Conservation (phyloP, 2,888 invertebrate species). For the Kryphioiulus occultus region DNA sequence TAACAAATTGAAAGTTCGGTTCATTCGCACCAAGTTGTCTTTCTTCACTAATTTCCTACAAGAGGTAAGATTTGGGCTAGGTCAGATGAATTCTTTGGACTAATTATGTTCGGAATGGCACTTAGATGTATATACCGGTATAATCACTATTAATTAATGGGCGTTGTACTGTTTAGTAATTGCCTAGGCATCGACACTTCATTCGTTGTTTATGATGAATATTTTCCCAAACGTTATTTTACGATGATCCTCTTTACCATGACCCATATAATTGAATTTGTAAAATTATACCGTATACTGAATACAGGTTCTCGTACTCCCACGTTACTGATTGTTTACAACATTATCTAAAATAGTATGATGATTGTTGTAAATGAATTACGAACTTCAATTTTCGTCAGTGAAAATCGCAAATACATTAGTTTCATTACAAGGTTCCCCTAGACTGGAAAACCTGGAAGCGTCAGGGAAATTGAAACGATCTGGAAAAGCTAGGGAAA, state of each 20-base stretch:
- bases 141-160: not conserved
- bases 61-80: not conserved
- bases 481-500: no score
- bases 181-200: not conserved
- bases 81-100: not conserved
- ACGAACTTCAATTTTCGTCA: no score
- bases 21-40: not conserved
- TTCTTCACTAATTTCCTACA: not conserved
- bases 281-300: not conserved
- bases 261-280: not conserved
- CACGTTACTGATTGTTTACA: not conserved
- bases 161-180: not conserved
- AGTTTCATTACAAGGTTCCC: no score
- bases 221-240: not conserved
- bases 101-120: not conserved
- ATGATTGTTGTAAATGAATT: no score
- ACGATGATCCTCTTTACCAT: not conserved
- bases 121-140: not conserved
- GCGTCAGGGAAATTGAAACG: no score
- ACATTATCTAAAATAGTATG: not conserved
- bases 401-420: no score
- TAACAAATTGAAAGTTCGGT: not conserved
- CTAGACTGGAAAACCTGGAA: no score
- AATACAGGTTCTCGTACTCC: not conserved
- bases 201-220: not conserved